These are phyloP conservation scores for Crotalus tigris DNA, from an alignment of 2,113 vertebrate genomes.

Conservation along the genomic window DNA sequence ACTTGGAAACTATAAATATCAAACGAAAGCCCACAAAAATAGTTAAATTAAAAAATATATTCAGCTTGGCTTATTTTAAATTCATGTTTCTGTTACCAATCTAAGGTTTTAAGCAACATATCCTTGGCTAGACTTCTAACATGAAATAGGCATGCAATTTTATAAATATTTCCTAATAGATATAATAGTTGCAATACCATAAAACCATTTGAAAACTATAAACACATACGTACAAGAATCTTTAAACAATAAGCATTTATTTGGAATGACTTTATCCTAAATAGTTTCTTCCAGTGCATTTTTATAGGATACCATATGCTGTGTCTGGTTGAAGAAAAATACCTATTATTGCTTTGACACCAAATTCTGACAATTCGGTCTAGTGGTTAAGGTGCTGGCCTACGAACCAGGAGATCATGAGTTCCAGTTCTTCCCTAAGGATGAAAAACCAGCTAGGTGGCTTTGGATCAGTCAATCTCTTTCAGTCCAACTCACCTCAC, in stretches of 20 bases:
- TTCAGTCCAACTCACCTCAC: not conserved
- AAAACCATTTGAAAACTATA: not conserved
- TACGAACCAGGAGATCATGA: not conserved
- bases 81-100: not conserved
- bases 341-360: not conserved
- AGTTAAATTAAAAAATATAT: not conserved
- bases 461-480: not conserved
- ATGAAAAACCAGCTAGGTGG: not conserved
- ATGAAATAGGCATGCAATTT: not conserved
- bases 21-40: conserved; percentile 11
- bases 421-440: not conserved
- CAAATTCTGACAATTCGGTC: not conserved
- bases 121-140: not conserved
- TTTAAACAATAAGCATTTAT: not conserved
- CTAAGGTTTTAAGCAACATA: not conserved
- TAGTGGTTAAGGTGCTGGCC: not conserved
- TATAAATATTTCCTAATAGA: not conserved
- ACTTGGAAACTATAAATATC: conserved; percentile 1
- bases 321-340: not conserved
- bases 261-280: conserved; percentile 31
- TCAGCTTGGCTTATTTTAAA: conserved; percentile 33
- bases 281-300: not conserved
- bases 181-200: not conserved
- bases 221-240: not conserved
- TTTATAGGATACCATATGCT: not conserved